Conservation (phyloP, 2,113 vertebrate genomes). For the Entelurus aequoreus region DNA sequence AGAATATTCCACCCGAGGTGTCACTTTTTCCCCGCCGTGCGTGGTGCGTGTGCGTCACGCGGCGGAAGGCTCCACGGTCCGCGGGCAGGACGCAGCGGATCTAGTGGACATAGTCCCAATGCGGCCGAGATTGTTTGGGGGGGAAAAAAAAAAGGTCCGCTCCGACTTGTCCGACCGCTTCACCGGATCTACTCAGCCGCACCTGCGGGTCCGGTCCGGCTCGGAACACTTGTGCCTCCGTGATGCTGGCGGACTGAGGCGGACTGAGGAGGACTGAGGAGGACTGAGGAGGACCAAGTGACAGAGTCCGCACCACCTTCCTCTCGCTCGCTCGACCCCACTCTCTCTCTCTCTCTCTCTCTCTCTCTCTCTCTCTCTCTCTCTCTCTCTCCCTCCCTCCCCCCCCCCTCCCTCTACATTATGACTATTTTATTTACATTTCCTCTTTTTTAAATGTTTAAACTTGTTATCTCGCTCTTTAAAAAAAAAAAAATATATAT, state of each 20-base stretch:
- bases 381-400: slow-evolving; percentile 14
- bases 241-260: background rate
- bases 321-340: background rate
- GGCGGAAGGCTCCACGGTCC: background rate
- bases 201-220: slow-evolving; percentile 34
- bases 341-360: too few species aligned
- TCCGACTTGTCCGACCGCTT: slow-evolving; percentile 11
- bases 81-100: background rate
- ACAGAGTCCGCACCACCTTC: slow-evolving; percentile 1
- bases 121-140: too few species aligned
- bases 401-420: too few species aligned
- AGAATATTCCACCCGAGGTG: slow-evolving; percentile 57
- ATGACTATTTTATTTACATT: background rate
- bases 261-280: background rate
- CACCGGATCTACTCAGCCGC: slow-evolving; percentile 37
- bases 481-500: too few species aligned
- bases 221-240: slow-evolving; percentile 32
- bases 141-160: background rate
- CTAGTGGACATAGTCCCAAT: background rate
- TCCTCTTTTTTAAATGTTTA: background rate
- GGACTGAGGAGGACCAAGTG: too few species aligned
- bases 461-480: background rate
- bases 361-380: slow-evolving; percentile 31
- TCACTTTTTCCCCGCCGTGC: slow-evolving; percentile 44
- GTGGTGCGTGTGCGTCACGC: slow-evolving; percentile 22